Conservation (phyloP, 1,140 invertebrate genomes). For the Grapholita molesta region DNA sequence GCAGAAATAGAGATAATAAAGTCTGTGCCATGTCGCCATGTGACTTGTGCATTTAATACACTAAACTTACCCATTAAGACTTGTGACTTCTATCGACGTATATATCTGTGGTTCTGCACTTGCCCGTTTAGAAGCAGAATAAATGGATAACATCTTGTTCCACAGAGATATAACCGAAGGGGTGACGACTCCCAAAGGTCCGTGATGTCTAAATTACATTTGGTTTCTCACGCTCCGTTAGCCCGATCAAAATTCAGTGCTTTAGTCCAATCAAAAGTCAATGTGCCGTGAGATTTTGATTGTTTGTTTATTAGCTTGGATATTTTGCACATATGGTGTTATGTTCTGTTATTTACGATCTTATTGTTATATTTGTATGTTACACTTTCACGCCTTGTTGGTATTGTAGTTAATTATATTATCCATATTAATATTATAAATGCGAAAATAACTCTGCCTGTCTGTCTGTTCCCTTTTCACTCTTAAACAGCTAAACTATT, state of each 20-base stretch:
- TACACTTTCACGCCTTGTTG: no score
- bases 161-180: constrained; percentile 41
- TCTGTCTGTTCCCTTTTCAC: no score
- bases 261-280: constrained; percentile 28
- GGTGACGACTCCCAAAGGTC: constrained; percentile 38
- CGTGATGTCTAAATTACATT: constrained; percentile 31
- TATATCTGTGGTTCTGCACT: constrained; percentile 35
- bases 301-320: constrained; percentile 14
- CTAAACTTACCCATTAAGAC: neutral
- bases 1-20: no score
- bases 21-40: no score
- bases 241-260: constrained; percentile 31
- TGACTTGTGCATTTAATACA: no score
- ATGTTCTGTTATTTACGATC: neutral
- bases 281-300: constrained; percentile 29
- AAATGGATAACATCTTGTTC: constrained; percentile 67
- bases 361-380: no score
- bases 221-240: constrained; percentile 40
- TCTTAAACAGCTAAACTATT: no score
- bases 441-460: no score
- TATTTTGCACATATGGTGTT: neutral
- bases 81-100: neutral
- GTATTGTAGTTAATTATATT: no score
- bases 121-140: constrained; percentile 46
- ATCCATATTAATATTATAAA: no score